These are phyloP conservation scores for Athetis lepigone DNA, from an alignment of 2,888 invertebrate genomes.

Conservation along the genomic window DNA sequence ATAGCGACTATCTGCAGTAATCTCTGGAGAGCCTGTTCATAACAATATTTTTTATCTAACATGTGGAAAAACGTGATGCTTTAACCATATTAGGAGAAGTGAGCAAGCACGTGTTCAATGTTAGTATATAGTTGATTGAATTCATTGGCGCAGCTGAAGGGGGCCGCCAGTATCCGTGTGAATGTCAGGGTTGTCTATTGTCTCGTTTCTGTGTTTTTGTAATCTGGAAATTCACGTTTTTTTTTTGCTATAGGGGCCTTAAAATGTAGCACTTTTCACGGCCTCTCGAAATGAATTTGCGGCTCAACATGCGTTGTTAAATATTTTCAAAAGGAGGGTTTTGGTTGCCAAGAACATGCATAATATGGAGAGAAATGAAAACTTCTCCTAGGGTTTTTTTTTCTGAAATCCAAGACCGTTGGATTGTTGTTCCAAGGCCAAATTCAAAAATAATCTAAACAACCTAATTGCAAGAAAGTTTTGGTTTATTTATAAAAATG, in stretches of 20 bases:
- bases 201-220: background rate
- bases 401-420: too few species aligned
- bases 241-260: too few species aligned
- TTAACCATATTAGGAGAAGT: conserved; percentile 1
- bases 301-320: too few species aligned
- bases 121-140: conserved; percentile 28
- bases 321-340: too few species aligned
- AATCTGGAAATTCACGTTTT: background rate
- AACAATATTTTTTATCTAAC: conserved; percentile 3
- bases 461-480: too few species aligned
- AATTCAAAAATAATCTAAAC: too few species aligned
- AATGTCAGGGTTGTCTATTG: conserved; percentile 16
- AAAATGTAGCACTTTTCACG: background rate
- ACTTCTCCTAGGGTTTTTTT: too few species aligned
- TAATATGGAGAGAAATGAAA: too few species aligned
- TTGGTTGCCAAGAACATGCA: too few species aligned
- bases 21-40: background rate
- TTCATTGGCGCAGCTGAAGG: conserved; percentile 2
- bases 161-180: background rate
- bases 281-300: background rate
- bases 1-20: conserved; percentile 14
- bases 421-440: too few species aligned
- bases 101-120: conserved; percentile 4
- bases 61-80: conserved; percentile 16
- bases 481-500: too few species aligned